A percentile compares a stretch with the other conserved stretches of the same genome.
Conservation (phyloP, 2,113 vertebrate species). For the Spizaetus ornatus region DNA sequence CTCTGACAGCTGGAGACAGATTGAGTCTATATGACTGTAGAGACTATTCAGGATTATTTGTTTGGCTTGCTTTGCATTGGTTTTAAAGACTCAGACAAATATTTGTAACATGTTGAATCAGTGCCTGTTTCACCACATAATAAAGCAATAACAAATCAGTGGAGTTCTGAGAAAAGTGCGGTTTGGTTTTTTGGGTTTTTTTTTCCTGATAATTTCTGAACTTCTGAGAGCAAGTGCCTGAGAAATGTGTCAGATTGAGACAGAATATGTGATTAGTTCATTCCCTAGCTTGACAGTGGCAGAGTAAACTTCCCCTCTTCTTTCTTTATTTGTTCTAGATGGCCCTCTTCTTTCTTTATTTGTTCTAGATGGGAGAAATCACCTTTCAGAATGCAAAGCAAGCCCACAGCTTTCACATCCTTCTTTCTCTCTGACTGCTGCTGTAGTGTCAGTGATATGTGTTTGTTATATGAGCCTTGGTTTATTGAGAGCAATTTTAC, state of each 20-base stretch:
- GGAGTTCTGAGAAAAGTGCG: background rate
- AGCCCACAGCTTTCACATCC: background rate
- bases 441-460: background rate
- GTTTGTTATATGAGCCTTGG: background rate
- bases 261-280: background rate
- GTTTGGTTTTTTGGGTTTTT: background rate
- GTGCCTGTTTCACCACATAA: background rate
- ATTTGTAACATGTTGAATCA: background rate
- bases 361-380: background rate
- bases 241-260: background rate
- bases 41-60: background rate
- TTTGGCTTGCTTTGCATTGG: background rate
- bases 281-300: background rate
- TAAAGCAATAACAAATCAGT: background rate
- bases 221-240: background rate
- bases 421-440: background rate
- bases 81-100: background rate
- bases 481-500: background rate
- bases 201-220: background rate
- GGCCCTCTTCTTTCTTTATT: background rate
- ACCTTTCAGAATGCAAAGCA: background rate
- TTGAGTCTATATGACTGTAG: background rate
- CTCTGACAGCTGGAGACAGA: background rate
- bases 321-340: background rate
- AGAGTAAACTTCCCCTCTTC: background rate